These are phyloP conservation scores for Stomorhina lunata DNA, from an alignment of 2,888 invertebrate species.

Conservation along the genomic window DNA sequence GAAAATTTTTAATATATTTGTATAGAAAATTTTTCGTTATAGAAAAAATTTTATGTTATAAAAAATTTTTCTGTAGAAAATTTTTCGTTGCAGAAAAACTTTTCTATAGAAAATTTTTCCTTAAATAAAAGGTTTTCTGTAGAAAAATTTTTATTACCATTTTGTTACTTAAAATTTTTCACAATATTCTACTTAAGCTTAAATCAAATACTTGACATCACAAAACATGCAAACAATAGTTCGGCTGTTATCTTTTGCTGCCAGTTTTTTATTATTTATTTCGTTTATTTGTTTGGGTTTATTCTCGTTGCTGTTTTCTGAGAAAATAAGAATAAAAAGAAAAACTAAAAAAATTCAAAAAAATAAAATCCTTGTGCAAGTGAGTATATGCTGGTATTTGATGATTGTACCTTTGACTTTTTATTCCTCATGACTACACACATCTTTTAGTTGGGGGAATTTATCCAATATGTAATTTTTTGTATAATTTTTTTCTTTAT, in stretches of 20 bases:
- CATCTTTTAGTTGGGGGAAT: slow-evolving; percentile 47
- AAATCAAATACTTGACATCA: slow-evolving; percentile 10
- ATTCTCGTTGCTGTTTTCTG: background rate
- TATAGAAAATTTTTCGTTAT: no score
- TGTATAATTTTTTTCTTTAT: background rate
- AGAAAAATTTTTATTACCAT: no score
- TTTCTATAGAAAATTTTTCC: no score
- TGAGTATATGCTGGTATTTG: slow-evolving; percentile 42
- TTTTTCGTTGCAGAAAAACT: no score
- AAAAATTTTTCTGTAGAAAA: no score
- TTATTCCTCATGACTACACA: slow-evolving; percentile 64
- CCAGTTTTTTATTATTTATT: slow-evolving; percentile 10
- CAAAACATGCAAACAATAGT: background rate
- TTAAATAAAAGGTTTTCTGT: no score
- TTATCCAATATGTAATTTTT: slow-evolving; percentile 27
- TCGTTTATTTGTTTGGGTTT: background rate
- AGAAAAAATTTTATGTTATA: no score
- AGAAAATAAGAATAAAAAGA: background rate
- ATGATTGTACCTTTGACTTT: slow-evolving; percentile 62
- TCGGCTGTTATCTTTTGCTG: slow-evolving; percentile 9
- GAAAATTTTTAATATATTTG: no score
- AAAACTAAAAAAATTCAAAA: background rate
- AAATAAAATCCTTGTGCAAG: background rate
- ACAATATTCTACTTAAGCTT: no score
- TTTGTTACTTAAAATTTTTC: no score